phyloP scores from a whole-genome alignment of 23 tunicate species.

The Trididemnum nubilum region DNA sequence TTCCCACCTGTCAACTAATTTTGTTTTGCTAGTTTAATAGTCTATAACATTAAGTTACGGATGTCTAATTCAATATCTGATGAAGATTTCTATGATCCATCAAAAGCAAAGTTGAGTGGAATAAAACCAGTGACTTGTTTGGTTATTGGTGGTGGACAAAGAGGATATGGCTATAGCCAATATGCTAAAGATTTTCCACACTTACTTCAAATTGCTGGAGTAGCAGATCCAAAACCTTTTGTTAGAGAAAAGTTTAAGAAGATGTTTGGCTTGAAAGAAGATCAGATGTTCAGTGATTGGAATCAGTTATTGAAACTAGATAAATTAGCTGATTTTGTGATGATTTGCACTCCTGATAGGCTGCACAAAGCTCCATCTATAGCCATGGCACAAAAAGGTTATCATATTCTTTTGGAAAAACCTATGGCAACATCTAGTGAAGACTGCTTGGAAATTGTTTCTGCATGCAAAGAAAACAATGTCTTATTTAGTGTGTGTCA shows the following conservation, averaged over 20 bases:
- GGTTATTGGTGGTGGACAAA: constrained; percentile 68
- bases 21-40: too few species aligned
- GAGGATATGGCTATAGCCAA: constrained; percentile 45
- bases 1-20: too few species aligned
- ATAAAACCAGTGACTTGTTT: constrained; percentile 39
- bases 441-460: constrained; percentile 51
- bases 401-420: constrained; percentile 72
- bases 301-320: constrained; percentile 30
- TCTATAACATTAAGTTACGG: too few species aligned
- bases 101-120: neutral
- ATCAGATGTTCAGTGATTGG: constrained; percentile 45
- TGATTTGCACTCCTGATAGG: constrained; percentile 67
- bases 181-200: constrained; percentile 71
- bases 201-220: constrained; percentile 54
- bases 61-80: too few species aligned
- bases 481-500: constrained; percentile 72
- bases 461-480: constrained; percentile 40
- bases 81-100: constrained; percentile 8
- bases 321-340: constrained; percentile 72
- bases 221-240: constrained; percentile 48
- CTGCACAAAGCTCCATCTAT: constrained; percentile 60
- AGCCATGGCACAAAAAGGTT: constrained; percentile 53
- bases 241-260: constrained; percentile 34
- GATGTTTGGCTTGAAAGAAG: constrained; percentile 12
- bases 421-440: constrained; percentile 74